These are phyloP conservation scores for Lymantria monacha DNA, from an alignment of 2,888 invertebrate species.

Conservation along the genomic window DNA sequence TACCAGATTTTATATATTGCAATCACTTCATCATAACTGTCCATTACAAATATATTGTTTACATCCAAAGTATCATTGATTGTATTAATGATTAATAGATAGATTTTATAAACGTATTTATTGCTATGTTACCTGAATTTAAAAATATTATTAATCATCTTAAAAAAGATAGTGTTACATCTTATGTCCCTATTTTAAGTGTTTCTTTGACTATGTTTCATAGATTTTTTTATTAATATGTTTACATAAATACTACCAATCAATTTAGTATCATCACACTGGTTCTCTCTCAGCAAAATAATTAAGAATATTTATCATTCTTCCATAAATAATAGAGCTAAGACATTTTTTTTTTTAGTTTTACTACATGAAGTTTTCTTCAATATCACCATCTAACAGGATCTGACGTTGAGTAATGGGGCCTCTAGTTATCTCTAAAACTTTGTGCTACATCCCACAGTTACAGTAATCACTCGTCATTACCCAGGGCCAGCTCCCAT, in stretches of 20 bases:
- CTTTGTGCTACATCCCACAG: slow-evolving; percentile 15
- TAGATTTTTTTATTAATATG: slow-evolving; percentile 1
- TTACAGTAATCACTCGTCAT: slow-evolving; percentile 32
- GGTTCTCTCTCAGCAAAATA: no score
- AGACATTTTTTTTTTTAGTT: no score
- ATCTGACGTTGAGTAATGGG: slow-evolving; percentile 33
- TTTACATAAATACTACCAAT: no score
- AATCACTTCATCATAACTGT: slow-evolving; percentile 16
- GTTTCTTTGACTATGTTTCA: slow-evolving; percentile 45
- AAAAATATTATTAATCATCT: slow-evolving; percentile 40
- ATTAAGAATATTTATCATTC: no score
- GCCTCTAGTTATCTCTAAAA: slow-evolving; percentile 23
- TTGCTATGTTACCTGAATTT: slow-evolving; percentile 40
- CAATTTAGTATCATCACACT: no score
- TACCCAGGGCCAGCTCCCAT: slow-evolving; percentile 21
- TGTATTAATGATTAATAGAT: slow-evolving; percentile 30
- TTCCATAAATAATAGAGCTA: no score
- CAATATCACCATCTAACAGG: slow-evolving; percentile 16
- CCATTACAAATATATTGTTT: slow-evolving; percentile 8
- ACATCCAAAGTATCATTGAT: slow-evolving; percentile 26
- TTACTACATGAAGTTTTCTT: slow-evolving; percentile 2
- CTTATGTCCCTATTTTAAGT: slow-evolving; percentile 51
- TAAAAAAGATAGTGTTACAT: slow-evolving; percentile 63
- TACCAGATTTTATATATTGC: neutral
- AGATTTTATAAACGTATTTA: slow-evolving; percentile 35